Conservation (phyloP, 2,888 invertebrate species). For the Drosophila pseudotalamancana region DNA sequence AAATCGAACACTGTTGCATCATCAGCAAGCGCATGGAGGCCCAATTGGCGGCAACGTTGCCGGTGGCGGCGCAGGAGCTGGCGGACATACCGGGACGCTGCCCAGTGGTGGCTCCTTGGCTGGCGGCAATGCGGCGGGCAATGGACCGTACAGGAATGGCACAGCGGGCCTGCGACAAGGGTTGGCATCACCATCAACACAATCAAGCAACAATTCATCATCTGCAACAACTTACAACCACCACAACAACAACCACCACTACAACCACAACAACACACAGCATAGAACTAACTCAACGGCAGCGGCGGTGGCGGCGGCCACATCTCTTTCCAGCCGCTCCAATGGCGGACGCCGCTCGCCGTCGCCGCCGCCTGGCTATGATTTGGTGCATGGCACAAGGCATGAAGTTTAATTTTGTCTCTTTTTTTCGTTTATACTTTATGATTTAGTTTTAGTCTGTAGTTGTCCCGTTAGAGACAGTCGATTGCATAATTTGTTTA, state of each 20-base stretch:
- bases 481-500: slow-evolving; percentile 4
- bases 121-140: slow-evolving; percentile 72
- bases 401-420: slow-evolving; percentile 82
- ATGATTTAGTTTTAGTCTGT: slow-evolving; percentile 18
- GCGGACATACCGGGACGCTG: slow-evolving; percentile 60
- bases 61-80: slow-evolving; percentile 53
- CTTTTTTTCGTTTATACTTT: slow-evolving; percentile 42
- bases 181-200: slow-evolving; percentile 82
- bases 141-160: slow-evolving; percentile 81
- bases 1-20: slow-evolving; percentile 84
- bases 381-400: slow-evolving; percentile 85
- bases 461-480: slow-evolving; percentile 5
- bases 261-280: slow-evolving; percentile 75
- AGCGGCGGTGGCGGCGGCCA: slow-evolving; percentile 64
- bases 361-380: slow-evolving; percentile 85
- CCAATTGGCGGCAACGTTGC: slow-evolving; percentile 57
- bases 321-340: slow-evolving; percentile 52
- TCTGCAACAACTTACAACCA: slow-evolving; percentile 65
- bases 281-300: slow-evolving; percentile 81
- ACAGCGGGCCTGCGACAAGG: slow-evolving; percentile 83
- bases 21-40: slow-evolving; percentile 81
- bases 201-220: slow-evolving; percentile 72
- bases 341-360: slow-evolving; percentile 80
- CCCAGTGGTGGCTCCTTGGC: slow-evolving; percentile 72
- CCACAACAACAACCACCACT: slow-evolving; percentile 65